phyloP scores from a whole-genome alignment of 2,113 vertebrate species.

The Aplodontia rufa region DNA sequence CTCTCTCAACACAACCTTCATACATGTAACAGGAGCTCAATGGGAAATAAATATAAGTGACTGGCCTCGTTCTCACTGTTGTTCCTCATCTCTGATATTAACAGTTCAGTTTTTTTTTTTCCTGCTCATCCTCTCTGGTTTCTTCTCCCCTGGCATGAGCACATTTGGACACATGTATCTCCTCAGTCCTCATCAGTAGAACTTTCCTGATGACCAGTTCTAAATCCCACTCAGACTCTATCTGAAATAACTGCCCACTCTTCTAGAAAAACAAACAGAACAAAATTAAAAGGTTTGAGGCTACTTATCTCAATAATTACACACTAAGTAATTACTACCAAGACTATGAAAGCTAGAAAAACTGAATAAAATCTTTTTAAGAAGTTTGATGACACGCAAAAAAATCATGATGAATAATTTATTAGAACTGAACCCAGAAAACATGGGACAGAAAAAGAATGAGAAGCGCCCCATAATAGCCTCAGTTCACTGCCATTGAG shows the following conservation, averaged over 20 bases:
- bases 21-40: not conserved
- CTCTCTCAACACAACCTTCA: not conserved
- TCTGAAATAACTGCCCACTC: not conserved
- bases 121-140: not conserved
- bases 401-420: conserved; percentile 15
- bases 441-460: not conserved
- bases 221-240: not conserved
- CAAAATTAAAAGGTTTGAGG: not conserved
- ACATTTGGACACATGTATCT: not conserved
- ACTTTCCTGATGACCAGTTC: not conserved
- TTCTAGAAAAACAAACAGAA: not conserved
- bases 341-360: conserved; percentile 25
- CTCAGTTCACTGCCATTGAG: not conserved
- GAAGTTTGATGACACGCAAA: not conserved
- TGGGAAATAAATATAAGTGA: not conserved
- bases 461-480: not conserved
- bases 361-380: not conserved
- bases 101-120: not conserved
- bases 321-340: not conserved
- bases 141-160: not conserved
- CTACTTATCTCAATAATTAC: not conserved
- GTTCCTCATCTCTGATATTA: not conserved
- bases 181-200: not conserved
- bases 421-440: not conserved
- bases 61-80: not conserved